These are phyloP conservation scores for Myzus persicae DNA, from an alignment of 1,140 invertebrate genomes.

Conservation along the genomic window DNA sequence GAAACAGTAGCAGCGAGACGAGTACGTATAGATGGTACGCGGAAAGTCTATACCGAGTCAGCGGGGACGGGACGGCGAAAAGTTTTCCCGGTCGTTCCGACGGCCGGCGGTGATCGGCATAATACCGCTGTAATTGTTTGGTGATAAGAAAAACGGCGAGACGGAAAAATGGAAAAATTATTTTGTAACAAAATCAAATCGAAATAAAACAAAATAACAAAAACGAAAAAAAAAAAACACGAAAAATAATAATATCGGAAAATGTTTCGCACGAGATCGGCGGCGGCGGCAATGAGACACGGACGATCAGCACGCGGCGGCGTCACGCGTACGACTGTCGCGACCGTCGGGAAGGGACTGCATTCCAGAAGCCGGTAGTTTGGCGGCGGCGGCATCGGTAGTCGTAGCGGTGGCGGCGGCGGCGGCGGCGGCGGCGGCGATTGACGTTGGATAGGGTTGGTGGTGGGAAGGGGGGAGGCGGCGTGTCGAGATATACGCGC, in stretches of 20 bases:
- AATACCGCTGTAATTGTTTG: neutral
- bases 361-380: slow-evolving; percentile 34
- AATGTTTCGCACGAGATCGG: neutral
- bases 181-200: no score
- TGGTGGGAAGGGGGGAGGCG: neutral
- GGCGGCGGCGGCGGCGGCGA: neutral
- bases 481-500: neutral
- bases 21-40: neutral
- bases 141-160: neutral
- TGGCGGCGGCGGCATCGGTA: no score
- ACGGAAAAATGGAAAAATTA: neutral
- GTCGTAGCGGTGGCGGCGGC: neutral
- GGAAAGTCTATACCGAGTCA: neutral
- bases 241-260: neutral
- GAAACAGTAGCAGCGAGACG: neutral
- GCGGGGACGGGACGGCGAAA: neutral
- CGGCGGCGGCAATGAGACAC: neutral
- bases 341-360: slow-evolving; percentile 31
- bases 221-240: neutral
- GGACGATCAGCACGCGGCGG: neutral
- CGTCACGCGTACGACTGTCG: neutral
- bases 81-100: neutral
- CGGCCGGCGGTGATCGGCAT: neutral
- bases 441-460: neutral
- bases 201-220: neutral